Evolutionary conservation across 2,888 invertebrate genomes (phyloP), one percentile per base, ranked within the genome.

Genomic region (Chorisops tibialis): DNA sequence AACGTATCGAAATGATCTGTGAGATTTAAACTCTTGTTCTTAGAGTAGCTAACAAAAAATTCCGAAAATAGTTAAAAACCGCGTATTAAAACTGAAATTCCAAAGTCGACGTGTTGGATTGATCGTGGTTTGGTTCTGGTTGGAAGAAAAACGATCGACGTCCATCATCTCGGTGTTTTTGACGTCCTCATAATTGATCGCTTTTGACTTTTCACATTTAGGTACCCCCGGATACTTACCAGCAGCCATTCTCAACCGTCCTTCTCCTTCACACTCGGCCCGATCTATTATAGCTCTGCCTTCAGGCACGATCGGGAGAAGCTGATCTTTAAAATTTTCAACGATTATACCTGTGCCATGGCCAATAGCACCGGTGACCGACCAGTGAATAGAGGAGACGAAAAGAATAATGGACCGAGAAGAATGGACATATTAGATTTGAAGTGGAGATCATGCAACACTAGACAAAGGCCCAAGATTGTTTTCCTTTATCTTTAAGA

Each of bases 401-500:
- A 18, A 38, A 41, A 61, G 58, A 61, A 61, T 61, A 64, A 61
- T 61, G 49, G 41, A 45, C 24, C 48, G 59, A 52, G 50, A 64
- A 64, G 49, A 61, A 64, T 47, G 52, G 49, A 50, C 45, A 50
- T 45, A 61, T 61, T 61, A 59, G 61, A 64, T 64, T 61, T 64
- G 59, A 64, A 64, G 64, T 61, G 61, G 61, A 60, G 64, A 64
- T 64, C 64, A 64, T 64, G 64, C 58, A 59, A 47, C 54, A 38
- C 61, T 61, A 59, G 41, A 64, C 64, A 64, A 64, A 61, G 41
- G 52, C n/a, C 30, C 45, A 24, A 49, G 43, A 61, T 43, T 41
- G 52, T 35, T 37, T 30, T 60, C 37, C 59, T 59, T 21, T 48
- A 19, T 45, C 54, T 45, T 21, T 63, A 30, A 30, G 9, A 30